These are phyloP conservation scores for Eulithis prunata DNA, from an alignment of 2,888 invertebrate species.

Conservation along the genomic window DNA sequence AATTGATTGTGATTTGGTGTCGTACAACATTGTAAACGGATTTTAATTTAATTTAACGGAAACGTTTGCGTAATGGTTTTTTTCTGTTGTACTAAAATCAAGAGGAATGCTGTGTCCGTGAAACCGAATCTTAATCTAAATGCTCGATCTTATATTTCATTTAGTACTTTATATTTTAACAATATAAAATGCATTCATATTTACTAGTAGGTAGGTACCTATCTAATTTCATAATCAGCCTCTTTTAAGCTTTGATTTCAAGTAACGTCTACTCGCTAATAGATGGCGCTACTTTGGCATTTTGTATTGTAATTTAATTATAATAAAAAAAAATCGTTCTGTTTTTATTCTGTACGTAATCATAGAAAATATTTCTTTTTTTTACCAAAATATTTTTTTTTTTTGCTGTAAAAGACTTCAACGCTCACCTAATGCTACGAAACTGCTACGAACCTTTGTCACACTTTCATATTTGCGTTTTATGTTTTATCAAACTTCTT, in stretches of 20 bases:
- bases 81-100: slow-evolving; percentile 17
- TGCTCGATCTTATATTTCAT: not conserved
- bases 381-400: too few relatives aligned
- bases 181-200: too few relatives aligned
- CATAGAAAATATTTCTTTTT: too few relatives aligned
- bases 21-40: slow-evolving; percentile 65
- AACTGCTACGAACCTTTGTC: too few relatives aligned
- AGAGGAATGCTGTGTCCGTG: slow-evolving; percentile 2
- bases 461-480: too few relatives aligned
- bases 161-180: too few relatives aligned
- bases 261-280: slow-evolving; percentile 29
- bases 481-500: too few relatives aligned
- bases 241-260: not conserved
- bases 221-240: too few relatives aligned
- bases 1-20: slow-evolving; percentile 77
- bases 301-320: too few relatives aligned
- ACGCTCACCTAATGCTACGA: slow-evolving; percentile 7
- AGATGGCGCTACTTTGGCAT: slow-evolving; percentile 32
- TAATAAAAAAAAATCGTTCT: too few relatives aligned
- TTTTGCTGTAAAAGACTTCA: slow-evolving; percentile 12
- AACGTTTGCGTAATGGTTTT: slow-evolving; percentile 47
- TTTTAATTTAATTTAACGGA: slow-evolving; percentile 63
- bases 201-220: too few relatives aligned
- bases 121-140: slow-evolving; percentile 18
- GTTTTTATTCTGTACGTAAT: too few relatives aligned